phyloP scores from a whole-genome alignment of 2,888 invertebrate species.

The Melipona beecheii region DNA sequence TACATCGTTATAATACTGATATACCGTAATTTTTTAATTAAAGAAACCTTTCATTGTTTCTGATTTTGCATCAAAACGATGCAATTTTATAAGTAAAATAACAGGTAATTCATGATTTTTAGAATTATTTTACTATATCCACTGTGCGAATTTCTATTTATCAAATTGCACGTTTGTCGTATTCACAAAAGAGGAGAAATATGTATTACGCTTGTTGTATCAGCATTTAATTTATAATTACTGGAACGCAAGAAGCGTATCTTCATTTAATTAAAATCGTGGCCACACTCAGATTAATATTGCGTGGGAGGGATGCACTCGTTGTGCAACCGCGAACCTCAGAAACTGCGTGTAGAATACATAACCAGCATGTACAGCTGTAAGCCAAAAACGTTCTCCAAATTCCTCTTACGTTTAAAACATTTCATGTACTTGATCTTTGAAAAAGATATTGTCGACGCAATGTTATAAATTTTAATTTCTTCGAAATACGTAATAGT shows the following conservation, averaged over 20 bases:
- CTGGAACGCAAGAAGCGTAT: not conserved
- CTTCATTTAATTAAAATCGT: slow-evolving; percentile 4
- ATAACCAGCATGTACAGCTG: not conserved
- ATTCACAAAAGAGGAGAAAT: not conserved
- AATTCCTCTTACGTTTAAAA: not conserved
- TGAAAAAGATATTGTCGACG: too few relatives aligned
- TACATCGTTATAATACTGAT: not conserved
- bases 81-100: too few relatives aligned
- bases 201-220: not conserved
- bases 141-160: not conserved
- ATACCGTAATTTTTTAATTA: not conserved
- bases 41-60: too few relatives aligned
- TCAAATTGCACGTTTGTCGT: not conserved
- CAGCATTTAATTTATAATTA: not conserved
- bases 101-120: too few relatives aligned
- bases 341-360: not conserved
- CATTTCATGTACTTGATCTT: not conserved
- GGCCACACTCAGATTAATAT: not conserved
- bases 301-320: not conserved
- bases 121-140: not conserved
- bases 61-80: too few relatives aligned
- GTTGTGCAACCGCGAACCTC: not conserved
- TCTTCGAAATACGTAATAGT: too few relatives aligned
- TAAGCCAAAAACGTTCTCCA: too few relatives aligned
- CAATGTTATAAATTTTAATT: too few relatives aligned